Conservation (phyloP, 2,888 invertebrate genomes). For the Anarsia innoxiella region DNA sequence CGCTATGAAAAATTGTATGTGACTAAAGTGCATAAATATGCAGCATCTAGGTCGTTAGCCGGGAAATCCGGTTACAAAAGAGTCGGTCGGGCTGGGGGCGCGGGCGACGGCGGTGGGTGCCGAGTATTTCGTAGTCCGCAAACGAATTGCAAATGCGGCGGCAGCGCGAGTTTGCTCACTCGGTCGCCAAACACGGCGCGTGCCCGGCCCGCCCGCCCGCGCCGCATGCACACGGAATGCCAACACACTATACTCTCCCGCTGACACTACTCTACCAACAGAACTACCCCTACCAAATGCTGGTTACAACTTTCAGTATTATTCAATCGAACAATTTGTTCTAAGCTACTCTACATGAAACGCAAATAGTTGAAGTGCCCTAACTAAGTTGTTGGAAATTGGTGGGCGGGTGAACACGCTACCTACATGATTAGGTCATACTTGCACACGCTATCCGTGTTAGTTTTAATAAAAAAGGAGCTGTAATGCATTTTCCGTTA, state of each 20-base stretch:
- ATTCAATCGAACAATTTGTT: too few relatives aligned
- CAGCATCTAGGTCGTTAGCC: constrained; percentile 58
- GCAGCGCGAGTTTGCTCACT: constrained; percentile 30
- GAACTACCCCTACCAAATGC: too few relatives aligned
- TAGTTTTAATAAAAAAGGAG: too few relatives aligned
- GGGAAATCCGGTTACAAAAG: constrained; percentile 61
- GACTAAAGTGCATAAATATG: constrained; percentile 54
- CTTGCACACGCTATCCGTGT: too few relatives aligned
- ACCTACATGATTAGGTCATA: too few relatives aligned
- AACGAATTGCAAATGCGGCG: constrained; percentile 33
- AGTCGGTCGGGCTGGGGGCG: constrained; percentile 29
- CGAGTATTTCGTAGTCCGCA: constrained; percentile 29
- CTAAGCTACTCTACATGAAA: too few relatives aligned
- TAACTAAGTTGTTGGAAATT: too few relatives aligned
- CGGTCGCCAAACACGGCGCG: constrained; percentile 43
- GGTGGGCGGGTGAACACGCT: too few relatives aligned
- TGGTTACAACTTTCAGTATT: too few relatives aligned
- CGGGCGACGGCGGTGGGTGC: constrained; percentile 9
- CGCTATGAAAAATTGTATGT: constrained; percentile 40
- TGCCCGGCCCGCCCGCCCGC: constrained; percentile 15
- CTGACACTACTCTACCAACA: neutral
- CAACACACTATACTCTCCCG: constrained; percentile 19
- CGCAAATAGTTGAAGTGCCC: too few relatives aligned
- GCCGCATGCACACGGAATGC: constrained; percentile 35
- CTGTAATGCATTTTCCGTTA: too few relatives aligned